Evolutionary conservation across 2,888 invertebrate genomes (phyloP).

Genomic region (Eledona agricola): DNA sequence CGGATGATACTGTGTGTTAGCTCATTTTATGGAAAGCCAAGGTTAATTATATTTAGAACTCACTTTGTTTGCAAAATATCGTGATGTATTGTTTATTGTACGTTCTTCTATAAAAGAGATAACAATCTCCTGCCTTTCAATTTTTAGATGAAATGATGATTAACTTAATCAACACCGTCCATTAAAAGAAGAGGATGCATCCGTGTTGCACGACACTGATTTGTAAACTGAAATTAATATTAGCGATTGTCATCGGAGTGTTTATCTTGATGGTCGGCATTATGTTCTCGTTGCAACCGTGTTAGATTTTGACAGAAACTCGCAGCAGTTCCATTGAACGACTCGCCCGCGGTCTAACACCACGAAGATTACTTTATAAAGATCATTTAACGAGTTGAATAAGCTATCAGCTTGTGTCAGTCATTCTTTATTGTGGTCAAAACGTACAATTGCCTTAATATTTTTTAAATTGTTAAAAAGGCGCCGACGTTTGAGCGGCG

Average conservation of each 20-base stretch:
- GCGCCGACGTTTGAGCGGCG: constrained; percentile 22
- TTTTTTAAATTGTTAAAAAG: constrained; percentile 22
- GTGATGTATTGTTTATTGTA: constrained; percentile 53
- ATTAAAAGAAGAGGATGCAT: not conserved
- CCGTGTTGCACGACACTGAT: not conserved
- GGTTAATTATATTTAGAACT: constrained; percentile 49
- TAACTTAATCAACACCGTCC: not conserved
- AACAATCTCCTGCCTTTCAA: constrained; percentile 40
- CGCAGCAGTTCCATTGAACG: constrained; percentile 28
- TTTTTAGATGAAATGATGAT: constrained; percentile 9
- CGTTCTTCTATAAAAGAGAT: constrained; percentile 47
- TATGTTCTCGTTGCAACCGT: constrained; percentile 17
- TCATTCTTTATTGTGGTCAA: constrained; percentile 31
- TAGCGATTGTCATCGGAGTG: constrained; percentile 13
- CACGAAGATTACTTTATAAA: constrained; percentile 34
- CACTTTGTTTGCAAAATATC: constrained; percentile 48
- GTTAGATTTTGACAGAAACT: constrained; percentile 29
- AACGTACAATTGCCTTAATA: constrained; percentile 25
- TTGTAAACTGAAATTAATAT: constrained; percentile 7
- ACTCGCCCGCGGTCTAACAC: constrained; percentile 18
- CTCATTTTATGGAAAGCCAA: constrained; percentile 48
- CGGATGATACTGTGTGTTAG: constrained; percentile 47
- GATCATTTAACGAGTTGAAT: constrained; percentile 35
- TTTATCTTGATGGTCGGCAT: constrained; percentile 20
- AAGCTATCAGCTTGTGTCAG: constrained; percentile 37